phyloP scores from a whole-genome alignment of 2,888 invertebrate genomes.

The Taenaris catops region DNA sequence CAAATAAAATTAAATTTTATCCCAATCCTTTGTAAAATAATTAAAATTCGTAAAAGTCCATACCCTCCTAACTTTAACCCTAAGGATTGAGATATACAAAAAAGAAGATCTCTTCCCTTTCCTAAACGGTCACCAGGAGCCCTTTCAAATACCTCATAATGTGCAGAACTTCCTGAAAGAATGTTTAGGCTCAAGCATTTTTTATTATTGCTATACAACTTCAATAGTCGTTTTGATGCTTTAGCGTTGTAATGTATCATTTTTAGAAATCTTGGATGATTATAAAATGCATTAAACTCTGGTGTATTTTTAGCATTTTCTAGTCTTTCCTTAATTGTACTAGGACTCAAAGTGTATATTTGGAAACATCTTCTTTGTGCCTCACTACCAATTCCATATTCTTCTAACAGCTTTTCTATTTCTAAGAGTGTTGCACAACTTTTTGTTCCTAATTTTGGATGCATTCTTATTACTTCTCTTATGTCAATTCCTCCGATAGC shows the following conservation, averaged over 20 bases:
- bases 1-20: too few species aligned
- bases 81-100: conserved; percentile 51
- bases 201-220: conserved; percentile 52
- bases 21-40: too few species aligned
- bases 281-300: conserved; percentile 54
- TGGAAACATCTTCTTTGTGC: conserved; percentile 67
- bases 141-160: conserved; percentile 61
- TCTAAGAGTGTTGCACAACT: conserved; percentile 47
- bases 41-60: too few species aligned
- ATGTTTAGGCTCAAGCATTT: conserved; percentile 66
- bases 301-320: conserved; percentile 52
- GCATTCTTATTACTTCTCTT: conserved; percentile 59
- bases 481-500: conserved; percentile 63
- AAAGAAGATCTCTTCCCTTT: conserved; percentile 64
- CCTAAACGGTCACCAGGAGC: conserved; percentile 64
- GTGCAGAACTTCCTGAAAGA: conserved; percentile 56
- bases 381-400: conserved; percentile 53
- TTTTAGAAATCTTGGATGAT: conserved; percentile 66
- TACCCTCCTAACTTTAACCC: too few species aligned
- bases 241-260: conserved; percentile 64
- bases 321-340: conserved; percentile 53
- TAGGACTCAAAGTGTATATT: conserved; percentile 50
- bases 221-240: conserved; percentile 48
- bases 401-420: conserved; percentile 51
- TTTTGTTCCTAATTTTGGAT: conserved; percentile 59